Percentiles rank a stretch among this genome's conserved stretches.
phyloP scores from a whole-genome alignment of 2,113 vertebrate species.

The Canis aureus region DNA sequence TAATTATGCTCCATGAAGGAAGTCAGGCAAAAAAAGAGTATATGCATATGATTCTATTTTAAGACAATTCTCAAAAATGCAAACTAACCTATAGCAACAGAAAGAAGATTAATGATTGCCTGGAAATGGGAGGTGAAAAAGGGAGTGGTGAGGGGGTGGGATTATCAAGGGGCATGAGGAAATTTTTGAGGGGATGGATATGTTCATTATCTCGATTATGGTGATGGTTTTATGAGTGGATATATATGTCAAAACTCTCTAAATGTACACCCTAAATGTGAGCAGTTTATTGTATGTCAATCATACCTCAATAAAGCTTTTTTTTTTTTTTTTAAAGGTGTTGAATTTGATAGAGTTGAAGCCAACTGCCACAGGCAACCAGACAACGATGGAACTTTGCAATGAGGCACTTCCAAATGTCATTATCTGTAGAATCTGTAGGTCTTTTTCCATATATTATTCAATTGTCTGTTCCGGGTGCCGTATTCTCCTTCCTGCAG shows the following conservation, averaged over 20 bases:
- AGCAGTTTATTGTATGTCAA: background rate
- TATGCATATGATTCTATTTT: background rate
- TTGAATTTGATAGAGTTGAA: background rate
- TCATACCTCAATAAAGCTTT: background rate
- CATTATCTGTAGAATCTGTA: background rate
- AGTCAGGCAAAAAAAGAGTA: background rate
- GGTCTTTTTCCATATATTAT: background rate
- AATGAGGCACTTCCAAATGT: background rate
- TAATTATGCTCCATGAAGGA: constrained; percentile 32
- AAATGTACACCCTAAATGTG: background rate
- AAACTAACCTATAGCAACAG: background rate
- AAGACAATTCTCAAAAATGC: constrained; percentile 40
- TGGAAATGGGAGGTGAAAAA: background rate
- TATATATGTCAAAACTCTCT: background rate
- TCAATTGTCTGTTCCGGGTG: background rate
- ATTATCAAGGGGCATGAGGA: background rate
- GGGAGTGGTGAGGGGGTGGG: background rate
- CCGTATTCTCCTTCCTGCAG: background rate
- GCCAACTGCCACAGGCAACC: background rate
- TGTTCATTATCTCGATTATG: background rate
- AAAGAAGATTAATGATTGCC: background rate
- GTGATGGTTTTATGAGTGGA: background rate
- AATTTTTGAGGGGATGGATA: background rate
- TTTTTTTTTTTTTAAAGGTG: background rate
- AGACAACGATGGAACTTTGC: background rate